A percentile compares a stretch with the other conserved stretches of the same genome.
Evolutionary conservation across 2,113 vertebrate species (phyloP).

Genomic region (Alethe castanea): DNA sequence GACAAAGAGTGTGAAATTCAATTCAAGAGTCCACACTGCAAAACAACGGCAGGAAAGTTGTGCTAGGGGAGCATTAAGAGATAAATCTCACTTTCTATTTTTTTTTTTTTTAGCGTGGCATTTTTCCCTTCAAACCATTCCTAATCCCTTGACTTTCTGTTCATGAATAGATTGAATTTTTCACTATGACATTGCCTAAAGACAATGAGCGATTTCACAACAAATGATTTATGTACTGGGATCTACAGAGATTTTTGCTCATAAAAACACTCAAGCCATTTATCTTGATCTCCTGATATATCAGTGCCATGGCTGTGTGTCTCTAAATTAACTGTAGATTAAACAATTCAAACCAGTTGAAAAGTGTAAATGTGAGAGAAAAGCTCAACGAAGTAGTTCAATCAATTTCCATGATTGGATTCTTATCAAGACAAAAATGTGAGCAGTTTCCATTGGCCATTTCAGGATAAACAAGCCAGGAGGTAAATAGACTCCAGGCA

Average conservation of each 20-base stretch:
- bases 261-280: slow-evolving; percentile 70
- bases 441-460: slow-evolving; percentile 34
- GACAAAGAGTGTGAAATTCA: slow-evolving; percentile 65
- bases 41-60: slow-evolving; percentile 44
- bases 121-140: slow-evolving; percentile 61
- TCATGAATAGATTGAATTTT: slow-evolving; percentile 75
- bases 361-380: slow-evolving; percentile 50
- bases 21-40: slow-evolving; percentile 48
- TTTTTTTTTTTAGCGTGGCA: slow-evolving; percentile 47
- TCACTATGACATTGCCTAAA: slow-evolving; percentile 68
- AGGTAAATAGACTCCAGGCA: slow-evolving; percentile 15
- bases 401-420: slow-evolving; percentile 40
- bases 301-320: slow-evolving; percentile 49
- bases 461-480: slow-evolving; percentile 49
- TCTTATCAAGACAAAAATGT: slow-evolving; percentile 60
- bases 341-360: slow-evolving; percentile 66
- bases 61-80: slow-evolving; percentile 67
- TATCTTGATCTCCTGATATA: slow-evolving; percentile 70
- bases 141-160: slow-evolving; percentile 74
- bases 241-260: slow-evolving; percentile 74
- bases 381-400: slow-evolving; percentile 24
- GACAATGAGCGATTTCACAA: slow-evolving; percentile 73
- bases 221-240: slow-evolving; percentile 78
- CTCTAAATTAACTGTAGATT: slow-evolving; percentile 74
- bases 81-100: slow-evolving; percentile 57